phyloP scores from a whole-genome alignment of 2,888 invertebrate genomes.

The Neoascia interrupta region DNA sequence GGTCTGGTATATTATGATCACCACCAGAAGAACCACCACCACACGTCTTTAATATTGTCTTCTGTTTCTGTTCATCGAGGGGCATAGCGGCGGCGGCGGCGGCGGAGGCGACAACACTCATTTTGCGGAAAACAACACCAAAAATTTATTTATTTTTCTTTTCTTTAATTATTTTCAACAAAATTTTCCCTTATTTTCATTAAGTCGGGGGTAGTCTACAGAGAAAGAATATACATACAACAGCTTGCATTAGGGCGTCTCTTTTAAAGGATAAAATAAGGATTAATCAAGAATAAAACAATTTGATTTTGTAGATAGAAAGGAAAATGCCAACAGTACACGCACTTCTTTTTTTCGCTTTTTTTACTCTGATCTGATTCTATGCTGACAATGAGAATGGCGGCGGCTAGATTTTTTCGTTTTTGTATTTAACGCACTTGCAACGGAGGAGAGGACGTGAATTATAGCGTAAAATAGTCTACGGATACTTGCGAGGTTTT shows the following conservation, averaged over 20 bases:
- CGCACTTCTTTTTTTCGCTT: constrained; percentile 51
- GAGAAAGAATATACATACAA: constrained; percentile 59
- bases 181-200: constrained; percentile 50
- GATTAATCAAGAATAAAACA: constrained; percentile 45
- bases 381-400: constrained; percentile 53
- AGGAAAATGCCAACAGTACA: constrained; percentile 64
- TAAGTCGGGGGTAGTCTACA: constrained; percentile 60
- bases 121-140: constrained; percentile 62
- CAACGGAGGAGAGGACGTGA: constrained; percentile 19
- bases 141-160: constrained; percentile 20
- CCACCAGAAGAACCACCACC: constrained; percentile 54
- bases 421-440: constrained; percentile 50
- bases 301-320: constrained; percentile 48
- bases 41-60: constrained; percentile 78
- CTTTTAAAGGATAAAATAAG: constrained; percentile 44
- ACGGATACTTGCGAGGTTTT: constrained; percentile 44
- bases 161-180: constrained; percentile 25
- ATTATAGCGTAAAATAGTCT: constrained; percentile 27
- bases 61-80: constrained; percentile 79
- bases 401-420: constrained; percentile 33
- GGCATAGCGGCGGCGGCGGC: constrained; percentile 80
- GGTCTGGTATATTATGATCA: constrained; percentile 57
- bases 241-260: constrained; percentile 59
- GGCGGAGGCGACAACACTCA: constrained; percentile 70
- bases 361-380: constrained; percentile 54